A percentile compares a stretch with the other conserved stretches of the same genome.
Evolutionary conservation across 2,113 vertebrate species (phyloP).

Genomic region (Callipepla squamata): DNA sequence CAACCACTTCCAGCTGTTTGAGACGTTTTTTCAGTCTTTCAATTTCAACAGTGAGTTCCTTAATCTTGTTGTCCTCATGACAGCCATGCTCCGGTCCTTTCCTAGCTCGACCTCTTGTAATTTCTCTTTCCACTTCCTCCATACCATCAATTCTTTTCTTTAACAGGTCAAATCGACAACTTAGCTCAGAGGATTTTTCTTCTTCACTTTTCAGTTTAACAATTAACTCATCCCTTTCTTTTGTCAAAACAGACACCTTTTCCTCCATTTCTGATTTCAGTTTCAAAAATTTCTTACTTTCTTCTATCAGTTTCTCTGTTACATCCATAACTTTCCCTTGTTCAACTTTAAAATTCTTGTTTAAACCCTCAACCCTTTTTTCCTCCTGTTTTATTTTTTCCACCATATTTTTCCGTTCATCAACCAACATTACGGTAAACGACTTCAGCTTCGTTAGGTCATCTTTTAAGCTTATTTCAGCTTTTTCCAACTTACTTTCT

Average conservation of each 20-base stretch:
- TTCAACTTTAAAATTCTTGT: conserved; percentile 87
- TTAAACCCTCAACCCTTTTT: conserved; percentile 86
- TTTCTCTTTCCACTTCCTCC: conserved; percentile 84
- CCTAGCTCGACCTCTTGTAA: conserved; percentile 73
- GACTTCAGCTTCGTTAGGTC: conserved; percentile 94
- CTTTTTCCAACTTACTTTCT: conserved; percentile 86
- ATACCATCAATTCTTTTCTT: conserved; percentile 85
- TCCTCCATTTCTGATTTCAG: conserved; percentile 94
- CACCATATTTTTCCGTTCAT: conserved; percentile 91
- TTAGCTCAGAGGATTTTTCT: conserved; percentile 85
- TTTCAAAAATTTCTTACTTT: conserved; percentile 94
- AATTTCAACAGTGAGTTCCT: conserved; percentile 88
- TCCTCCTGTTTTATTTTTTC: conserved; percentile 93
- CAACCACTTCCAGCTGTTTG: conserved; percentile 91
- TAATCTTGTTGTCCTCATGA: conserved; percentile 87
- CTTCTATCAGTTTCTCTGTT: conserved; percentile 95
- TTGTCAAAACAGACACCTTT: conserved; percentile 81
- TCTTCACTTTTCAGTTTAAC: conserved; percentile 84
- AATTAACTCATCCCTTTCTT: conserved; percentile 87
- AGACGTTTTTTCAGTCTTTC: conserved; percentile 90
- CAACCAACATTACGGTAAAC: conserved; percentile 91
- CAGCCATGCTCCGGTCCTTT: conserved; percentile 75
- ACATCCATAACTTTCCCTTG: conserved; percentile 93
- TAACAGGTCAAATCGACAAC: conserved; percentile 79
- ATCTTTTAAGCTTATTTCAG: conserved; percentile 88